Percentiles rank a stretch among this genome's conserved stretches.
Evolutionary conservation across 2,888 invertebrate genomes (phyloP).

Genomic region (Macaria liturata): DNA sequence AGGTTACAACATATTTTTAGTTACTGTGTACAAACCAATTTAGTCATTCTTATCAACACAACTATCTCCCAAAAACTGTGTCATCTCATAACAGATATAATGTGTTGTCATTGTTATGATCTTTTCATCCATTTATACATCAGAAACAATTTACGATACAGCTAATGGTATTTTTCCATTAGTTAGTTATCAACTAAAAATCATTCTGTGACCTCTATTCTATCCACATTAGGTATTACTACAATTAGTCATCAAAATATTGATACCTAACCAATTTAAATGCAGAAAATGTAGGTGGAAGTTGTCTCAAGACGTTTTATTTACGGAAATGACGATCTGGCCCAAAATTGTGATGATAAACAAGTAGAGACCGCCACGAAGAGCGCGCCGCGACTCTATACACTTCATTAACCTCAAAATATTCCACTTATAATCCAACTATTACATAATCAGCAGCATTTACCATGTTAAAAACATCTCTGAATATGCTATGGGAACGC

Average conservation of each 20-base stretch:
- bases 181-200: conserved; percentile 7
- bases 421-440: conserved; percentile 12
- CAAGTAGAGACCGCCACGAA: conserved; percentile 2
- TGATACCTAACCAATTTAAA: conserved; percentile 6
- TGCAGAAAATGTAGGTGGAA: conserved; percentile 20
- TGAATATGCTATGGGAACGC: conserved; percentile 15
- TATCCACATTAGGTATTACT: conserved; percentile 15
- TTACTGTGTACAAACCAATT: background rate
- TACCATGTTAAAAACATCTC: conserved; percentile 28
- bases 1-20: background rate
- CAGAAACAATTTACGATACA: conserved; percentile 1
- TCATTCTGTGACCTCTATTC: conserved; percentile 11
- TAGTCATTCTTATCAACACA: conserved; percentile 5
- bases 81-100: conserved; percentile 5
- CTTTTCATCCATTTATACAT: conserved; percentile 6
- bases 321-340: conserved; percentile 33
- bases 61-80: conserved; percentile 3
- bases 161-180: conserved; percentile 13
- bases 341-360: conserved; percentile 29
- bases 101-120: conserved; percentile 9
- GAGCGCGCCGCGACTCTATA: conserved; percentile 10
- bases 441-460: conserved; percentile 33
- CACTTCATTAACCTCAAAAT: conserved; percentile 44
- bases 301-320: conserved; percentile 36
- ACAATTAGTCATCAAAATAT: conserved; percentile 14